Evolutionary conservation across 2,113 vertebrate species (phyloP), one percentile per base, ranked within the genome.

Genomic region (Catagonus wagneri): DNA sequence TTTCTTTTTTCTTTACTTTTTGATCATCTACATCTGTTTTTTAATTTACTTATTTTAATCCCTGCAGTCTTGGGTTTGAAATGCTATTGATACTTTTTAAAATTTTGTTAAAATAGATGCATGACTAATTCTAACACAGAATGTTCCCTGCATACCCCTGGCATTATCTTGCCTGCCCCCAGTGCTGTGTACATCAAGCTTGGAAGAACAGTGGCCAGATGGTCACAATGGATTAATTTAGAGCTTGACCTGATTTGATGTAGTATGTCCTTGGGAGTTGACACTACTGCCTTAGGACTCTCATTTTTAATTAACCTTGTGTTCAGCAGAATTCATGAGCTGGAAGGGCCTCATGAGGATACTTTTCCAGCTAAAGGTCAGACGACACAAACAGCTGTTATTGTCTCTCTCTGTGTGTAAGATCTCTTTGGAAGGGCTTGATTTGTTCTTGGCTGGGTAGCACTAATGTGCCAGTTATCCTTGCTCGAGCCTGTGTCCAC

Each of bases 31-130:
- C 68, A 14, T 29, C 29, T 72, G 36, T 54, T 90, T 90, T 92
- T 56, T 66, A 39, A 74, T 79, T 90, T 74, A 56, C 23, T 92
- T 94, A 25, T 20, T 61, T 83, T 95, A 66, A 90, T 92, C 50
- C 22, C 94, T 90, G 56, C 23, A 92, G 29, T 83, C 61, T 23
- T 65, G 74, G 39, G 14, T 94, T 72, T 68, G 25, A 90, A 90
- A 69, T 83, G 15, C 34, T 78, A 29, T 66, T 83, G 79, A 10
- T 79, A 25, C 20, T 78, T 92, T 92, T 29, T 23, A 44, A 68
- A 56, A 44, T 44, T 4, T 6, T 78, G 19, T 85, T 84, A 61
- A 72, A 88, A 66, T 65, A 94, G 78, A 72, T 23, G 29, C 54
- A 8, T 94, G 68, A 69, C 39, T 72, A 0, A 0, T 71, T 56